Conservation (phyloP, 1,140 invertebrate genomes). For the Capitella teleta region DNA sequence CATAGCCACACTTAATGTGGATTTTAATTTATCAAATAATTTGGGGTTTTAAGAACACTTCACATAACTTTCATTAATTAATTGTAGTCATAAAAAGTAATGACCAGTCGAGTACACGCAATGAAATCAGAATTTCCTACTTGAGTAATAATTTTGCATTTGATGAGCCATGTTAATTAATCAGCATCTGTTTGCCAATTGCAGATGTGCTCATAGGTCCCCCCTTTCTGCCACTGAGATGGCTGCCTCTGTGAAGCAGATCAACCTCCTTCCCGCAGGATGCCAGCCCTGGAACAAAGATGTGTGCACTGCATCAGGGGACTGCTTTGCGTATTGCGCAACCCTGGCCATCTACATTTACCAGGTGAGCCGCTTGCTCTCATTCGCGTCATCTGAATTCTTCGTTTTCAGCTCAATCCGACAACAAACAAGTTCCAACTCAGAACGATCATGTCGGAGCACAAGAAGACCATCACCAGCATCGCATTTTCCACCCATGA, state of each 20-base stretch:
- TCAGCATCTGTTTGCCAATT: too few relatives aligned
- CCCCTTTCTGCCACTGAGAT: background rate
- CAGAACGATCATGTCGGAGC: constrained; percentile 43
- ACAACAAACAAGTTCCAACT: constrained; percentile 29
- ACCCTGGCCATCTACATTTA: constrained; percentile 46
- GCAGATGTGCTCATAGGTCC: too few relatives aligned
- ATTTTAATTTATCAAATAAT: too few relatives aligned
- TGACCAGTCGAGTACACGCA: too few relatives aligned
- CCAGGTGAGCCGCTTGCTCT: constrained; percentile 29
- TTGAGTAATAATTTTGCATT: too few relatives aligned
- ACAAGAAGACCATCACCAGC: constrained; percentile 44
- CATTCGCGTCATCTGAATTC: background rate
- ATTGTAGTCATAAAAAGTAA: too few relatives aligned
- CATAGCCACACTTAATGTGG: too few relatives aligned
- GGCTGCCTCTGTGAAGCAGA: constrained; percentile 25
- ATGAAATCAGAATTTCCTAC: too few relatives aligned
- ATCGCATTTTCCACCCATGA: constrained; percentile 37
- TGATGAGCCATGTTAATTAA: too few relatives aligned
- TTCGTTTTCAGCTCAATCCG: background rate
- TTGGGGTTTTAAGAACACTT: too few relatives aligned
- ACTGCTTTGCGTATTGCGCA: constrained; percentile 45
- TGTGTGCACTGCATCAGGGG: constrained; percentile 36
- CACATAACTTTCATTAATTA: too few relatives aligned
- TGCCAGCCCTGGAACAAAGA: constrained; percentile 45
- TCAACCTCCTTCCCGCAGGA: constrained; percentile 31